Conservation (phyloP, 2,888 invertebrate species). For the Bellardia bayeri region DNA sequence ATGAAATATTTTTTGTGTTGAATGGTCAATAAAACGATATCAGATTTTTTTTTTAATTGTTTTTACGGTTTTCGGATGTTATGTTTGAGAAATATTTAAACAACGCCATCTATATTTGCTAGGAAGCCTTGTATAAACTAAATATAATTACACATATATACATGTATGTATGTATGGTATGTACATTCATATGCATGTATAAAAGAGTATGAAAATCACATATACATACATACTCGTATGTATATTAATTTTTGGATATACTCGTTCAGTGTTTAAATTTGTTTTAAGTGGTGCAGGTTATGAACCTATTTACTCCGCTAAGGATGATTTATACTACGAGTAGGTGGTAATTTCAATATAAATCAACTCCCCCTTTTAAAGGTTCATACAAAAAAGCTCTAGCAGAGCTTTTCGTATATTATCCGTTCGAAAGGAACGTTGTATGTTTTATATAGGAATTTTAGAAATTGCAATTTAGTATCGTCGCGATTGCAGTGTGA, state of each 20-base stretch:
- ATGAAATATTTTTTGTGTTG: too few relatives aligned
- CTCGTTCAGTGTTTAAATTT: constrained; percentile 23
- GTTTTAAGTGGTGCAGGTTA: constrained; percentile 81
- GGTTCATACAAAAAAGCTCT: constrained; percentile 60
- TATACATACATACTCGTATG: neutral
- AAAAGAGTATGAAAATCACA: neutral
- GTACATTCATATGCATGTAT: neutral
- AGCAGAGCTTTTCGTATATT: constrained; percentile 77
- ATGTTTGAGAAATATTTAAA: too few relatives aligned
- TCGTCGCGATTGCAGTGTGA: constrained; percentile 84
- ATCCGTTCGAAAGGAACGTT: constrained; percentile 79
- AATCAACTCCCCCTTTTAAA: constrained; percentile 56
- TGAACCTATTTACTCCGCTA: constrained; percentile 78
- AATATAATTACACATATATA: neutral
- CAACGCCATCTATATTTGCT: too few relatives aligned
- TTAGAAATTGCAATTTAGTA: constrained; percentile 83
- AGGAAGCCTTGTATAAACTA: too few relatives aligned
- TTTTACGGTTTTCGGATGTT: too few relatives aligned
- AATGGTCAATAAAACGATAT: too few relatives aligned
- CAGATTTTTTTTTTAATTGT: too few relatives aligned
- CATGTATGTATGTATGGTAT: neutral
- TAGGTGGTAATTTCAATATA: constrained; percentile 65
- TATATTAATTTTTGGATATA: neutral
- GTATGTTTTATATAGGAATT: constrained; percentile 60
- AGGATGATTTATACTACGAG: constrained; percentile 71